Evolutionary conservation across 2,113 vertebrate genomes (phyloP).

Genomic region (Turdus rufiventris): DNA sequence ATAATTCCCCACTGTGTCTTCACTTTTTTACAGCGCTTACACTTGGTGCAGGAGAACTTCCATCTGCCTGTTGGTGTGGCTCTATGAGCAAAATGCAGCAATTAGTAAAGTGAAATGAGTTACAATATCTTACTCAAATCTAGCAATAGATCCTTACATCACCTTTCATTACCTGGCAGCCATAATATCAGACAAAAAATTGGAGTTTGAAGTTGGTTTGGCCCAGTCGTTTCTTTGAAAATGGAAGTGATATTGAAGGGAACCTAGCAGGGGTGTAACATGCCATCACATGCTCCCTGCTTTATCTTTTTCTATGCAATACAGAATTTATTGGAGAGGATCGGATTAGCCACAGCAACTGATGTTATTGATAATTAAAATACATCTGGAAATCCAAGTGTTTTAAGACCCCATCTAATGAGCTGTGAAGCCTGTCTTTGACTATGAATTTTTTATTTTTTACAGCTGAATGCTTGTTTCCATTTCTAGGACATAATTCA

Average conservation of each 20-base stretch:
- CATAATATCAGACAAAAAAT: neutral
- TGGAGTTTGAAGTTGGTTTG: neutral
- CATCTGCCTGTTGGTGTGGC: neutral
- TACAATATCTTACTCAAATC: neutral
- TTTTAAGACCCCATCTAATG: neutral
- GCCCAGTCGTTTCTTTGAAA: neutral
- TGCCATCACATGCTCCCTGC: neutral
- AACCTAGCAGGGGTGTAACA: neutral
- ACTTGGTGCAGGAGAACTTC: neutral
- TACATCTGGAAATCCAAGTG: neutral
- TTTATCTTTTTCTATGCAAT: neutral
- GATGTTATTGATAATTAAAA: neutral
- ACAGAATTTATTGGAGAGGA: neutral
- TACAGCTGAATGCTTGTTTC: slow-evolving; percentile 56
- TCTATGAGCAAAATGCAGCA: neutral
- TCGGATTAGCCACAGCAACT: neutral
- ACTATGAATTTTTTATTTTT: slow-evolving; percentile 66
- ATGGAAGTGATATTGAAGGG: neutral
- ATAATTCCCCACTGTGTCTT: neutral
- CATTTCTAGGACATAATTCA: slow-evolving; percentile 61
- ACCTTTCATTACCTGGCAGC: neutral
- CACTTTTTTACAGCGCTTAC: neutral
- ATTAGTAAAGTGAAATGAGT: neutral
- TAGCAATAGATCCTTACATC: neutral
- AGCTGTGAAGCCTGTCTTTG: neutral